Conservation (phyloP, 2,888 invertebrate species). For the Drosophila dives region DNA sequence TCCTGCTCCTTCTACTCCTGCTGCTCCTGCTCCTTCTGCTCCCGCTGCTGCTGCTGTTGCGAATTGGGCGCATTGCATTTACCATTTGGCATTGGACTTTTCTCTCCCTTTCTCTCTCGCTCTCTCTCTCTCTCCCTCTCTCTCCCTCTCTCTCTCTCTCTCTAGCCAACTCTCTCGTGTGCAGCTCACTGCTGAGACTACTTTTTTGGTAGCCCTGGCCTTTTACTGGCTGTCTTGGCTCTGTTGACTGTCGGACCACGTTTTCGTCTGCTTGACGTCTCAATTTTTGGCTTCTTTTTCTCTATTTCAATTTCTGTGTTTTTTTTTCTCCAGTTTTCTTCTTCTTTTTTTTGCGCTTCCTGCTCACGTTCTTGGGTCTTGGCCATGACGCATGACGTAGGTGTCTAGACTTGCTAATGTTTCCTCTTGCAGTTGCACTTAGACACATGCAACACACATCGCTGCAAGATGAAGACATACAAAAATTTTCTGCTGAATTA, state of each 20-base stretch:
- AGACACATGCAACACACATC: conserved; percentile 25
- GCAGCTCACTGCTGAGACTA: conserved; percentile 27
- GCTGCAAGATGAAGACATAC: conserved; percentile 67
- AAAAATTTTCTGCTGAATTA: conserved; percentile 69
- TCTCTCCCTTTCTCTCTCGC: not conserved
- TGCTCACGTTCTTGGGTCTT: conserved; percentile 65
- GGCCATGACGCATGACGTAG: conserved; percentile 81
- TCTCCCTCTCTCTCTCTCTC: not conserved
- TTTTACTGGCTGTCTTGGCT: conserved; percentile 21
- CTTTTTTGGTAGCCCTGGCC: conserved; percentile 29
- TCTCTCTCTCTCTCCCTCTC: too few species aligned
- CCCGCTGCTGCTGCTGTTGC: conserved; percentile 2
- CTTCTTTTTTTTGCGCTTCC: conserved; percentile 33
- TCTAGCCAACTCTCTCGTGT: not conserved
- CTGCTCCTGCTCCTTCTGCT: conserved; percentile 3
- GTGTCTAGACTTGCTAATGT: conserved; percentile 83
- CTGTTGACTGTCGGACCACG: conserved; percentile 60
- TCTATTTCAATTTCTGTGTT: not conserved
- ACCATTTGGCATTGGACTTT: conserved; percentile 35
- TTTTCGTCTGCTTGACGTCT: conserved; percentile 75
- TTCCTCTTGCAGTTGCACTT: conserved; percentile 69
- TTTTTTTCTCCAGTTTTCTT: not conserved
- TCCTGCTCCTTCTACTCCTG: rapidly evolving
- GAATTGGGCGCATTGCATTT: conserved; percentile 51
- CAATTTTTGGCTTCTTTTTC: conserved; percentile 57